Evolutionary conservation across 2,888 invertebrate genomes (phyloP).

Genomic region (Stenolophus ochropezus): DNA sequence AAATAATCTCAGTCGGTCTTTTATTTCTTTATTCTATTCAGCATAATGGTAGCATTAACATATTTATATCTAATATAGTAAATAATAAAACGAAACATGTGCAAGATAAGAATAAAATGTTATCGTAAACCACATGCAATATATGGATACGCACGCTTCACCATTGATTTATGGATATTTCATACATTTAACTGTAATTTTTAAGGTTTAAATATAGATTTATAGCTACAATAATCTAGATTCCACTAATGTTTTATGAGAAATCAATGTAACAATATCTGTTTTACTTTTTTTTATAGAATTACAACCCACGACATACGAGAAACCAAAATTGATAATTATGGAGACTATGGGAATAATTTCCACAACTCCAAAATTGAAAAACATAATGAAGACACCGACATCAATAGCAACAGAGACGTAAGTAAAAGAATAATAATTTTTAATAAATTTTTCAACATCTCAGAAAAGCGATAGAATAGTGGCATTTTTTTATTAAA

Average conservation of each 20-base stretch:
- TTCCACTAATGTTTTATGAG: background rate
- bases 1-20: background rate
- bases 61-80: constrained; percentile 14
- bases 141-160: constrained; percentile 26
- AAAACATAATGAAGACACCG: constrained; percentile 67
- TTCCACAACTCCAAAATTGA: constrained; percentile 67
- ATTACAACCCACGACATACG: constrained; percentile 71
- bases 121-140: constrained; percentile 21
- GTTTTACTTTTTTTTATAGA: constrained; percentile 3
- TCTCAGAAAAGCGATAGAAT: no score
- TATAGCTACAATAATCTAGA: background rate
- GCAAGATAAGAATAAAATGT: constrained; percentile 7
- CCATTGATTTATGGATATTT: constrained; percentile 37
- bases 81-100: constrained; percentile 21
- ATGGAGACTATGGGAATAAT: constrained; percentile 66
- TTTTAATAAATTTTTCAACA: no score
- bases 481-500: no score
- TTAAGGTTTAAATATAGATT: constrained; percentile 27
- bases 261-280: background rate
- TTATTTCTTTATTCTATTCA: background rate
- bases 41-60: constrained; percentile 15
- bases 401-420: constrained; percentile 82
- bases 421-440: constrained; percentile 76
- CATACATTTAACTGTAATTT: constrained; percentile 9
- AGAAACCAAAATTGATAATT: constrained; percentile 80